phyloP scores from a whole-genome alignment of 2,888 invertebrate genomes.

The Pheosia gnoma region DNA sequence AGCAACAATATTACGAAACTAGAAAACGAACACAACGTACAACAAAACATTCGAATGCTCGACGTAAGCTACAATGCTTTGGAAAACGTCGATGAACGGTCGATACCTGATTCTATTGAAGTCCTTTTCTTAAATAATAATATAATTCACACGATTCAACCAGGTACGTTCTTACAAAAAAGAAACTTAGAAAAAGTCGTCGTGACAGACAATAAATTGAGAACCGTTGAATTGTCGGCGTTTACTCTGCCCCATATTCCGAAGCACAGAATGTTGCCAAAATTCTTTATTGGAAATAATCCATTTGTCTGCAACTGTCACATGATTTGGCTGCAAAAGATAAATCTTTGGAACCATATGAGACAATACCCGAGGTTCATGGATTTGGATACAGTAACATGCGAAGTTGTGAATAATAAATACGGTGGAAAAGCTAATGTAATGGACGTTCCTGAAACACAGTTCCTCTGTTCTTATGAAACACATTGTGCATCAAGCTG shows the following conservation, averaged over 20 bases:
- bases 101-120: conserved; percentile 90
- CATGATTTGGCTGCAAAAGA: conserved; percentile 93
- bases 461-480: conserved; percentile 92
- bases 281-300: conserved; percentile 92
- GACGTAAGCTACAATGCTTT: conserved; percentile 91
- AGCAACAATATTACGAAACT: conserved; percentile 90
- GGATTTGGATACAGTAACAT: conserved; percentile 90
- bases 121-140: conserved; percentile 91
- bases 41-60: conserved; percentile 88
- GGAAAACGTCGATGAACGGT: conserved; percentile 86
- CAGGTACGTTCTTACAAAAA: conserved; percentile 89
- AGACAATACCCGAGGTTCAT: conserved; percentile 90
- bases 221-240: conserved; percentile 88
- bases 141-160: conserved; percentile 87
- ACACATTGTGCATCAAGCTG: conserved; percentile 93
- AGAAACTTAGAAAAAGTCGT: conserved; percentile 89
- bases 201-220: conserved; percentile 89
- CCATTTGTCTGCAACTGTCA: conserved; percentile 94
- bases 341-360: conserved; percentile 89
- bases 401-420: conserved; percentile 88
- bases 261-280: conserved; percentile 87
- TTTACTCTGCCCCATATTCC: conserved; percentile 87
- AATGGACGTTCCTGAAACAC: conserved; percentile 87
- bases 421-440: conserved; percentile 87
- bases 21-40: conserved; percentile 88